These are phyloP conservation scores for Bucorvus abyssinicus DNA, from an alignment of 2,797 vertebrate species.

Conservation along the genomic window DNA sequence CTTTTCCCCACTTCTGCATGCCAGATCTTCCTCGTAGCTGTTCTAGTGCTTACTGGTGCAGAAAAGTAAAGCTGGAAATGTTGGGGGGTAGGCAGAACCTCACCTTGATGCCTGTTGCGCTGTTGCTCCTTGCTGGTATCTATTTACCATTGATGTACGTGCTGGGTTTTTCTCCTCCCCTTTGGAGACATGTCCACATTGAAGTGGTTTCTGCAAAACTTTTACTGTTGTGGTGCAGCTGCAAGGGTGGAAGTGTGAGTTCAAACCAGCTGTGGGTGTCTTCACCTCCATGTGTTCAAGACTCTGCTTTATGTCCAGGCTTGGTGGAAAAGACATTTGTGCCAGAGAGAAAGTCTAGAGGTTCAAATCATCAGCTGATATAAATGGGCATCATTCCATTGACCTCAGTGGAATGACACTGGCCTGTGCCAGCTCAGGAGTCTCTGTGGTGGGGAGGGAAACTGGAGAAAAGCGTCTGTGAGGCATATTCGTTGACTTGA, in stretches of 20 bases:
- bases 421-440: neutral
- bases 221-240: neutral
- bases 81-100: neutral
- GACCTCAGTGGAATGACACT: neutral
- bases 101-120: neutral
- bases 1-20: neutral
- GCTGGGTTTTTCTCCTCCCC: neutral
- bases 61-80: neutral
- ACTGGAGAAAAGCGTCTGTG: neutral
- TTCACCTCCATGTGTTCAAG: neutral
- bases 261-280: neutral
- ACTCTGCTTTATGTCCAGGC: neutral
- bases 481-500: neutral
- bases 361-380: neutral
- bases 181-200: neutral
- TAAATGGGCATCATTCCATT: neutral
- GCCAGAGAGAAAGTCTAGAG: neutral
- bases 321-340: neutral
- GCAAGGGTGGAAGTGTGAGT: neutral
- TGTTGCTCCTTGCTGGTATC: neutral
- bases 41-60: neutral
- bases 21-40: neutral
- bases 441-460: neutral
- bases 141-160: rapidly evolving
- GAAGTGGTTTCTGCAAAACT: neutral